A percentile compares a stretch with the other conserved stretches of the same genome.
Evolutionary conservation across 2,888 invertebrate species (phyloP).

Genomic region (Latrodectus elegans): DNA sequence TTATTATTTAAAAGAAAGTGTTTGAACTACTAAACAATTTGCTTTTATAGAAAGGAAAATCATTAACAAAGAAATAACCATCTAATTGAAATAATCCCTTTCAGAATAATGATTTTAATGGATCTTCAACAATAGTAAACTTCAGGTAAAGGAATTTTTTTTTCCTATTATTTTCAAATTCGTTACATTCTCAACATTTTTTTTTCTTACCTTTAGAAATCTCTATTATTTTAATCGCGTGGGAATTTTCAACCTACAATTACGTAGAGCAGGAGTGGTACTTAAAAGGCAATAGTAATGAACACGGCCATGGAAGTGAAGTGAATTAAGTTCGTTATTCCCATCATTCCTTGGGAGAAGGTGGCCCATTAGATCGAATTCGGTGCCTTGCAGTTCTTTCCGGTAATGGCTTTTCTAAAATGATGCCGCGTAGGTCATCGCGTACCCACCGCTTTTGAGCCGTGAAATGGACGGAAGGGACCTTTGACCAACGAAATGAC

Average conservation of each 20-base stretch:
- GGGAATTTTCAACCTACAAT: conserved; percentile 44
- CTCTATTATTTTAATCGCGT: conserved; percentile 60
- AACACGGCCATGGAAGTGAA: conserved; percentile 39
- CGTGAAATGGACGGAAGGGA: conserved; percentile 25
- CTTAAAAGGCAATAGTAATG: conserved; percentile 56
- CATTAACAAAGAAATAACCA: too few species aligned
- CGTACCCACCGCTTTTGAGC: conserved; percentile 22
- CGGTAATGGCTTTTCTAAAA: conserved; percentile 53
- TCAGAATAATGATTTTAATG: too few species aligned
- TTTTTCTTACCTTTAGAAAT: background rate
- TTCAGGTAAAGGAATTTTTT: too few species aligned
- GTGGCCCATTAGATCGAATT: conserved; percentile 43
- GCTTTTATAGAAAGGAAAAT: too few species aligned
- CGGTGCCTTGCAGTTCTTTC: conserved; percentile 32
- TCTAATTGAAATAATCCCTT: too few species aligned
- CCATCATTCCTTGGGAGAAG: conserved; percentile 25
- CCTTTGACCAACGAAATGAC: conserved; percentile 54
- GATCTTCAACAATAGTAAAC: too few species aligned
- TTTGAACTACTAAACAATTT: too few species aligned
- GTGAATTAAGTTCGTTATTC: conserved; percentile 58
- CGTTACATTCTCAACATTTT: conserved; percentile 32
- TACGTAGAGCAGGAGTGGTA: conserved; percentile 29
- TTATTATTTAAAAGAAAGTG: too few species aligned
- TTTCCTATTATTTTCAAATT: conserved; percentile 14
- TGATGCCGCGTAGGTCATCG: conserved; percentile 31